These are phyloP conservation scores for Anguilla pacifica DNA, from an alignment of 2,797 vertebrate genomes.

Conservation along the genomic window DNA sequence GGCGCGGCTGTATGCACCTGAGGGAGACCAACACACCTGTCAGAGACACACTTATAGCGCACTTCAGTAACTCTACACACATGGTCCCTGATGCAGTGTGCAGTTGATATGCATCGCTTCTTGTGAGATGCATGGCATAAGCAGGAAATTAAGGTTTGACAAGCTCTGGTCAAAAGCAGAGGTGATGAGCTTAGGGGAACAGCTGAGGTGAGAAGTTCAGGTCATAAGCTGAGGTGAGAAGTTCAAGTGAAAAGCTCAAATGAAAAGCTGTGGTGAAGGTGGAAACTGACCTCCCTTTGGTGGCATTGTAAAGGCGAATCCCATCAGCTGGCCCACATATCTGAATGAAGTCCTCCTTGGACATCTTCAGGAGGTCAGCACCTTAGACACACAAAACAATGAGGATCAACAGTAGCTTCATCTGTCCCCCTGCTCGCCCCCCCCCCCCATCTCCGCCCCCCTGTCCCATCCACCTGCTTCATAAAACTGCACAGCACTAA, in stretches of 20 bases:
- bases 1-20: conserved; percentile 85
- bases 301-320: conserved; percentile 91
- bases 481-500: too few species aligned
- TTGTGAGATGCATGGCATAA: not conserved
- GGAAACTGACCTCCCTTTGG: conserved; percentile 86
- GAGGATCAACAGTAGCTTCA: not conserved
- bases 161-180: not conserved
- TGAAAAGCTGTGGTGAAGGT: not conserved
- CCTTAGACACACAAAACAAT: conserved; percentile 66
- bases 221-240: not conserved
- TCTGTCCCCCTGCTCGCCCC: too few species aligned
- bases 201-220: not conserved
- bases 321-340: conserved; percentile 93
- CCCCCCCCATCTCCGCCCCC: too few species aligned
- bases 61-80: not conserved
- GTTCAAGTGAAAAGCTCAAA: not conserved
- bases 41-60: not conserved
- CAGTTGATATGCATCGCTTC: not conserved
- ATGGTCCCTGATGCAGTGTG: not conserved
- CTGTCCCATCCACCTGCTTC: too few species aligned
- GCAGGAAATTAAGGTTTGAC: not conserved
- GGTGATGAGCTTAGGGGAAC: not conserved
- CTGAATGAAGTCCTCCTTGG: conserved; percentile 90
- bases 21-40: not conserved
- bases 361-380: conserved; percentile 91